phyloP scores from a whole-genome alignment of 2,797 vertebrate species.

The Pelochelys cantorii region DNA sequence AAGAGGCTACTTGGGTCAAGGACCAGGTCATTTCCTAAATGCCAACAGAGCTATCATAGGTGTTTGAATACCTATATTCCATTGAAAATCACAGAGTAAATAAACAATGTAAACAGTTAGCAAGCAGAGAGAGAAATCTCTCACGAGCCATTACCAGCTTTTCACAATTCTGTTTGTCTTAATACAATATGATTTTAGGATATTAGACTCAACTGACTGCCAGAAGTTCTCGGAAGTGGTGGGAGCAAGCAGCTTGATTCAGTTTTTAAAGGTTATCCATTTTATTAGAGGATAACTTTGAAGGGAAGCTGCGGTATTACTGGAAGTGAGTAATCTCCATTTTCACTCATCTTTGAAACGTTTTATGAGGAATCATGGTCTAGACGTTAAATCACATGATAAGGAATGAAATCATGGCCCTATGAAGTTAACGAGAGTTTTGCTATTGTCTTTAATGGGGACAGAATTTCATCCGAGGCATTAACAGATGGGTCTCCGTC shows the following conservation, averaged over 20 bases:
- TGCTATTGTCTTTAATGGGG: background rate
- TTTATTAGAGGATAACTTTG: background rate
- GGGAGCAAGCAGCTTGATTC: background rate
- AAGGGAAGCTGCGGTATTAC: background rate
- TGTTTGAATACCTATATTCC: background rate
- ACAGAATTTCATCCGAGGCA: background rate
- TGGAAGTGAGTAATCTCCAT: background rate
- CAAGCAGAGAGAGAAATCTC: conserved; percentile 7
- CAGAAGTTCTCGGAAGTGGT: background rate
- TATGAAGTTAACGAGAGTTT: background rate
- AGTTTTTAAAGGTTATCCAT: conserved; percentile 43
- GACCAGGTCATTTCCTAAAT: conserved; percentile 13
- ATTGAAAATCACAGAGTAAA: conserved; percentile 12
- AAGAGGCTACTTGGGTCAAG: background rate
- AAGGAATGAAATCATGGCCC: background rate
- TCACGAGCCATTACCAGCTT: conserved; percentile 15
- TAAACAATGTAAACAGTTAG: conserved; percentile 9
- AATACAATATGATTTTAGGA: background rate
- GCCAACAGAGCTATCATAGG: background rate
- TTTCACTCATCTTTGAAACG: background rate
- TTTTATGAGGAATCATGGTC: background rate
- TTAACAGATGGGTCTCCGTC: background rate
- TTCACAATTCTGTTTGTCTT: conserved; percentile 28
- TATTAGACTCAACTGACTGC: conserved; percentile 13
- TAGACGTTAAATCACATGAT: background rate